phyloP scores from a whole-genome alignment of 2,888 invertebrate genomes.

The Pseudococcus viburni region DNA sequence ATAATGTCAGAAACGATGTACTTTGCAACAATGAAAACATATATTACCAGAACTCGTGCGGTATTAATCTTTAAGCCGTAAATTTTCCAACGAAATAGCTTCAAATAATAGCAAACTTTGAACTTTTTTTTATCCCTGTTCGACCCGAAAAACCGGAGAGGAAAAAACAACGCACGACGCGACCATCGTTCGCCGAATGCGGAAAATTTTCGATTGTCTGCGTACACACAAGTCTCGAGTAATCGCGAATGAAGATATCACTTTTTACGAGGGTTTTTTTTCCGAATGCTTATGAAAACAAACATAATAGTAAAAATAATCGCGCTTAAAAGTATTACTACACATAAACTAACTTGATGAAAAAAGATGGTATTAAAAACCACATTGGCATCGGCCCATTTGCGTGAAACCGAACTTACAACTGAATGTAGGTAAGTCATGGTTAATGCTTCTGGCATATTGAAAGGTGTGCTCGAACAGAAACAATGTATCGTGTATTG shows the following conservation, averaged over 20 bases:
- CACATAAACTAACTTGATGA: slow-evolving; percentile 10
- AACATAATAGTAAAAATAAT: slow-evolving; percentile 42
- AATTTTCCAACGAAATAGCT: slow-evolving; percentile 27
- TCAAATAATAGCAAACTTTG: slow-evolving; percentile 49
- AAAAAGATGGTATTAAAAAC: slow-evolving; percentile 24
- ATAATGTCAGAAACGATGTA: slow-evolving; percentile 64
- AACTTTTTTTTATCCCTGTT: slow-evolving; percentile 1
- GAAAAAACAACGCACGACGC: slow-evolving; percentile 4
- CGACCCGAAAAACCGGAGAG: background rate
- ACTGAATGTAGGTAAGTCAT: background rate
- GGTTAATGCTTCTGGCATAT: slow-evolving; percentile 2
- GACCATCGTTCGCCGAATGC: background rate
- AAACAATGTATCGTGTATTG: background rate
- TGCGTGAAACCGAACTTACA: background rate
- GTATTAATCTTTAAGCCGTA: slow-evolving; percentile 61
- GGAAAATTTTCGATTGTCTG: slow-evolving; percentile 38
- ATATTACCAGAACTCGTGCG: slow-evolving; percentile 63
- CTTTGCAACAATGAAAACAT: slow-evolving; percentile 66
- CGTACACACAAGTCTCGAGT: background rate
- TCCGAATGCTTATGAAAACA: slow-evolving; percentile 33
- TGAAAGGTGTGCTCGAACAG: background rate
- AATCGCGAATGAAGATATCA: slow-evolving; percentile 44
- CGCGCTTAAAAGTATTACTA: slow-evolving; percentile 24
- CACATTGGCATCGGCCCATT: background rate
- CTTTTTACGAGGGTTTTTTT: slow-evolving; percentile 16